Evolutionary conservation across 2,113 vertebrate species (phyloP).

Genomic region (Paramisgurnus dabryanus): DNA sequence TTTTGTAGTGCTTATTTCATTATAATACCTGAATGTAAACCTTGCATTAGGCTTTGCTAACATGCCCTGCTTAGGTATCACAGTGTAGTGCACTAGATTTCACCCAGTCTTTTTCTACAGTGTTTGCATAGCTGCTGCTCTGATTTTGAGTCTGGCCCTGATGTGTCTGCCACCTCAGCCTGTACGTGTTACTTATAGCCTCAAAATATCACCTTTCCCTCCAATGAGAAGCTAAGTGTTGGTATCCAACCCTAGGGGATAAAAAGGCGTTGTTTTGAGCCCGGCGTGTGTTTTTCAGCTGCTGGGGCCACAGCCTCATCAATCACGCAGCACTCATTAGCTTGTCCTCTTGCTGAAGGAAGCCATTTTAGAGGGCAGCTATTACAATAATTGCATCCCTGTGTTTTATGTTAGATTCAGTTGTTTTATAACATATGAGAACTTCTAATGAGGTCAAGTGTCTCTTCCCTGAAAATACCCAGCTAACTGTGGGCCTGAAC

Average conservation of each 20-base stretch:
- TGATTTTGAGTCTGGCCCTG: conserved; percentile 15
- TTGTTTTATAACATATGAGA: conserved; percentile 61
- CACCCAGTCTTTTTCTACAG: background rate
- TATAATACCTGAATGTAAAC: too few relatives aligned
- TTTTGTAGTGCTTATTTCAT: too few relatives aligned
- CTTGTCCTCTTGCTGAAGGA: conserved; percentile 65
- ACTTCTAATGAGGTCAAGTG: conserved; percentile 66
- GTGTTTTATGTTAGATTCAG: conserved; percentile 63
- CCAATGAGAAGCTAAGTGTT: conserved; percentile 27
- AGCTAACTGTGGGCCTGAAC: conserved; percentile 34
- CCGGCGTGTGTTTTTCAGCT: conserved; percentile 38
- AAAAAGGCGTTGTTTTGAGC: conserved; percentile 45
- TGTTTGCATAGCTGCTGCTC: conserved; percentile 18
- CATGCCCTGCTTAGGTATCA: background rate
- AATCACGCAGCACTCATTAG: conserved; percentile 68
- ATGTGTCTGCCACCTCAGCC: conserved; percentile 40
- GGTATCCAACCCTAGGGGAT: conserved; percentile 47
- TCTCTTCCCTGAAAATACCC: conserved; percentile 48
- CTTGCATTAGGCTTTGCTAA: too few relatives aligned
- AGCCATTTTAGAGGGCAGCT: conserved; percentile 63
- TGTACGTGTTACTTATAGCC: conserved; percentile 45
- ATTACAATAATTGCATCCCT: conserved; percentile 72
- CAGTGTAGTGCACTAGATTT: background rate
- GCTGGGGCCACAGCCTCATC: conserved; percentile 53
- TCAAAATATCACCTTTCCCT: conserved; percentile 51